Evolutionary conservation across 2,888 invertebrate species (phyloP).

Genomic region (Macrophya annulata): DNA sequence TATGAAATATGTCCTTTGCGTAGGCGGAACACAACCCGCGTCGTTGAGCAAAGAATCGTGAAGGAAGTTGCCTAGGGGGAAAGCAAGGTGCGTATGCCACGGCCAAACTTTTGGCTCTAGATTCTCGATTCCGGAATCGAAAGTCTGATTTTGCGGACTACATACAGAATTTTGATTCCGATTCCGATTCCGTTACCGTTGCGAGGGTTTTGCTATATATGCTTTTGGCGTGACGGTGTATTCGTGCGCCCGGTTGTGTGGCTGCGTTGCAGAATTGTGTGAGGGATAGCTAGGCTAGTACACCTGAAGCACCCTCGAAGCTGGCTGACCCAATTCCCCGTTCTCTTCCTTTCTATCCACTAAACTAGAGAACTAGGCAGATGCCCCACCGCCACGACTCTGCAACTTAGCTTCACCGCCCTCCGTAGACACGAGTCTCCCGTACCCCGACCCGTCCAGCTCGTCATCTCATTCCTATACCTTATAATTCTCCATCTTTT

Average conservation of each 20-base stretch:
- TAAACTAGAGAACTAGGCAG: conserved; percentile 53
- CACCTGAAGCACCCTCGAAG: conserved; percentile 74
- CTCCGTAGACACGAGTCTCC: conserved; percentile 57
- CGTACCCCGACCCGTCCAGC: conserved; percentile 19
- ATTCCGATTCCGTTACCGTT: conserved; percentile 31
- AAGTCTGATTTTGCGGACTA: not conserved
- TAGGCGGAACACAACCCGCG: not conserved
- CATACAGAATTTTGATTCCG: not conserved
- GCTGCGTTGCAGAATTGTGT: conserved; percentile 8
- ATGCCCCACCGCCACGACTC: conserved; percentile 51
- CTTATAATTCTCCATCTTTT: conserved; percentile 57
- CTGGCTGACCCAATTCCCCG: conserved; percentile 75
- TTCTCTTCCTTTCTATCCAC: conserved; percentile 54
- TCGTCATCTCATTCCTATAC: conserved; percentile 54
- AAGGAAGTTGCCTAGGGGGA: not conserved
- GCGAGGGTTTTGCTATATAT: not conserved
- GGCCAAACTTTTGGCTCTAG: not conserved
- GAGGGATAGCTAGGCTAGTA: conserved; percentile 64
- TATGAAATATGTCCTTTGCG: not conserved
- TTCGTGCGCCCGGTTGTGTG: not conserved
- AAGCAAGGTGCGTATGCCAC: not conserved
- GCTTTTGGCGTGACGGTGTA: not conserved
- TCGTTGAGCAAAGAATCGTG: not conserved
- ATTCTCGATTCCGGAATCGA: not conserved
- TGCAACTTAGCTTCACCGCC: conserved; percentile 4